Evolutionary conservation across 2,113 vertebrate genomes (phyloP).

Genomic region (Corydoras sp.): DNA sequence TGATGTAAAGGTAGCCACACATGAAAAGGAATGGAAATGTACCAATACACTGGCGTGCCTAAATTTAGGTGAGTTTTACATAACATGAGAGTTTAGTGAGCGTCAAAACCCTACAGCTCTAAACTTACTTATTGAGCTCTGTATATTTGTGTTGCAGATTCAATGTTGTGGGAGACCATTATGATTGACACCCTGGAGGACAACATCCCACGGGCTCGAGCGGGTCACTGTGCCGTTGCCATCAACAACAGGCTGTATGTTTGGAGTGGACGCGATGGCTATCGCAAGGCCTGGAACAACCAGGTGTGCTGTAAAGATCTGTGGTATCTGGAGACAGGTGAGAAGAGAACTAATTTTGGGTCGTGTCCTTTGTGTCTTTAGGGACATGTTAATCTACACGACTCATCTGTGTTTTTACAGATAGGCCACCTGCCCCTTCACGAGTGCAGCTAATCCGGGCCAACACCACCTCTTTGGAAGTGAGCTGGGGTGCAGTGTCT

Average conservation of each 20-base stretch:
- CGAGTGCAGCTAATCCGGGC: slow-evolving; percentile 80
- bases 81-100: too few species aligned
- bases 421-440: slow-evolving; percentile 72
- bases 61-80: slow-evolving; percentile 67
- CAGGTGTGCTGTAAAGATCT: slow-evolving; percentile 88
- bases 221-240: slow-evolving; percentile 78
- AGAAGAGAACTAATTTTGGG: slow-evolving; percentile 26
- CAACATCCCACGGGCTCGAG: slow-evolving; percentile 75
- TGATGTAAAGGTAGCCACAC: slow-evolving; percentile 84
- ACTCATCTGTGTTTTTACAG: slow-evolving; percentile 48
- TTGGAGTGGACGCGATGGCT: slow-evolving; percentile 83
- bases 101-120: too few species aligned
- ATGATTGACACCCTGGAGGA: slow-evolving; percentile 80
- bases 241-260: slow-evolving; percentile 80
- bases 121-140: too few species aligned
- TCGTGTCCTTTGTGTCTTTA: too few species aligned
- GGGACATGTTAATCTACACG: too few species aligned
- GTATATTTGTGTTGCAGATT: slow-evolving; percentile 53
- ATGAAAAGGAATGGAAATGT: slow-evolving; percentile 90
- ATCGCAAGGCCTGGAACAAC: slow-evolving; percentile 87
- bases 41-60: slow-evolving; percentile 84
- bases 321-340: slow-evolving; percentile 85
- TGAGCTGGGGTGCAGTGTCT: slow-evolving; percentile 80
- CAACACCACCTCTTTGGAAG: slow-evolving; percentile 80
- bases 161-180: slow-evolving; percentile 78